These are phyloP conservation scores for Nipponia nippon DNA, from an alignment of 2,113 vertebrate species.

Conservation along the genomic window DNA sequence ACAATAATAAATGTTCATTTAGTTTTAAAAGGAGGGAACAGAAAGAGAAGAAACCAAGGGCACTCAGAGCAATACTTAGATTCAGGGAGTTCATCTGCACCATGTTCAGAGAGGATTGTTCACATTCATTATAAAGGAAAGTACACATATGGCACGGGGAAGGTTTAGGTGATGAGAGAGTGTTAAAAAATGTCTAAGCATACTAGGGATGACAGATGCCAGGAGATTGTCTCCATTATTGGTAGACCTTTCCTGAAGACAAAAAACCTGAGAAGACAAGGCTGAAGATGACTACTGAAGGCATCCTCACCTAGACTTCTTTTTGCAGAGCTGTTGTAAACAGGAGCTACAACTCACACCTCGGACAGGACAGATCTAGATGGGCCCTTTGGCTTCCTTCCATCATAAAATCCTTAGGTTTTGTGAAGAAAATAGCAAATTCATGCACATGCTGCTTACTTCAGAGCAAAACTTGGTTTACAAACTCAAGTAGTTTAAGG, in stretches of 20 bases:
- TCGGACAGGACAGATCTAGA: constrained; percentile 32
- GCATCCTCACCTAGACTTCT: not conserved
- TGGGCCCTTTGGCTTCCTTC: not conserved
- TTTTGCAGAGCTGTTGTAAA: not conserved
- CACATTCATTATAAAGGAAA: not conserved
- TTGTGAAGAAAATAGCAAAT: not conserved
- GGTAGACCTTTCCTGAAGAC: not conserved
- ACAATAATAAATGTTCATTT: not conserved
- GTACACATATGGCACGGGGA: not conserved
- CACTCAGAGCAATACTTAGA: not conserved
- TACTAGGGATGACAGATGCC: not conserved
- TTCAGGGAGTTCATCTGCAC: not conserved
- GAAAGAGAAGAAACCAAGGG: not conserved
- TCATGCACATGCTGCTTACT: not conserved
- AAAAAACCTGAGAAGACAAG: not conserved
- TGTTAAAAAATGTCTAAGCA: not conserved
- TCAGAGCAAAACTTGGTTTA: not conserved
- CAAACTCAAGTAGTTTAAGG: not conserved
- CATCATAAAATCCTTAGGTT: not conserved
- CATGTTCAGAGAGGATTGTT: not conserved
- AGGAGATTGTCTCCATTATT: not conserved
- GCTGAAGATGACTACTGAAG: not conserved
- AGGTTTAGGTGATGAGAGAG: not conserved
- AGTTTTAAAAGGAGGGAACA: not conserved
- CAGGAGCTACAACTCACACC: constrained; percentile 13